These are phyloP conservation scores for Aporrectodea caliginosa DNA, from an alignment of 1,140 invertebrate genomes.

Conservation along the genomic window DNA sequence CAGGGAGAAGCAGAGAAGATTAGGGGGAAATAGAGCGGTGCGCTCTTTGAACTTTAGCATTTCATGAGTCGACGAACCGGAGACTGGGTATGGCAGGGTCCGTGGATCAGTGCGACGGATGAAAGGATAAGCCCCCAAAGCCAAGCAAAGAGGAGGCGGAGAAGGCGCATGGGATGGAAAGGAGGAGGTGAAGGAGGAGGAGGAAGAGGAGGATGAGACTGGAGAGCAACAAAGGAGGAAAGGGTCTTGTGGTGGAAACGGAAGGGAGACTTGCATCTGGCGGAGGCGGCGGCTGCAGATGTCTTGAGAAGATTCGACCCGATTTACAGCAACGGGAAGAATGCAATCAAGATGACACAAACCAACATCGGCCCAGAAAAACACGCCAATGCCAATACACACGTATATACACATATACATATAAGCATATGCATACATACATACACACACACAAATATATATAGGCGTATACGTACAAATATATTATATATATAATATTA, in stretches of 20 bases:
- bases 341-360: neutral
- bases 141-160: neutral
- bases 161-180: neutral
- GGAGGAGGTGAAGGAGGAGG: neutral
- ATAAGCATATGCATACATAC: too few relatives aligned
- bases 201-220: neutral
- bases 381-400: too few relatives aligned
- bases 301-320: too few relatives aligned
- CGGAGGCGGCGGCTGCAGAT: too few relatives aligned
- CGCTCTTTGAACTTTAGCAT: neutral
- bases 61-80: neutral
- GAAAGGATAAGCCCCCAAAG: neutral
- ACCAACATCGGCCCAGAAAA: neutral
- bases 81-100: neutral
- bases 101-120: neutral
- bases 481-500: too few relatives aligned
- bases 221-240: neutral
- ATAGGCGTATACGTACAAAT: too few relatives aligned
- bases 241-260: neutral
- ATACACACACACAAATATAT: too few relatives aligned
- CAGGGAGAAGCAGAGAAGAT: neutral
- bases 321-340: neutral
- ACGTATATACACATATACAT: too few relatives aligned
- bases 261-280: too few relatives aligned
- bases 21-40: neutral